Evolutionary conservation across 2,797 vertebrate genomes (phyloP).

Genomic region (Cynopterus sphinx): DNA sequence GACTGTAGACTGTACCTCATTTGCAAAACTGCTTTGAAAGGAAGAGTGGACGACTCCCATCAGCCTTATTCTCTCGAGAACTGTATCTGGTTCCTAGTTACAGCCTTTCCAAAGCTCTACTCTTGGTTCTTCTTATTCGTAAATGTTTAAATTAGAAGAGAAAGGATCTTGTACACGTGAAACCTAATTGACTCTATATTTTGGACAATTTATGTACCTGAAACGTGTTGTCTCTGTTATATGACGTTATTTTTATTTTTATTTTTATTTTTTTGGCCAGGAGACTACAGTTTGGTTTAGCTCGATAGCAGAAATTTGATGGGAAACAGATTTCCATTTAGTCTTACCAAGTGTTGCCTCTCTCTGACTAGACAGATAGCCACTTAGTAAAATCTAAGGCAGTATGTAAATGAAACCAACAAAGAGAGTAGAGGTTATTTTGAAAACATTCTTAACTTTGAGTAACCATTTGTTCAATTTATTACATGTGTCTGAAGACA

Average conservation of each 20-base stretch:
- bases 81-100: slow-evolving; percentile 76
- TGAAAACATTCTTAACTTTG: slow-evolving; percentile 82
- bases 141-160: slow-evolving; percentile 68
- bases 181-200: slow-evolving; percentile 84
- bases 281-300: slow-evolving; percentile 86
- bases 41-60: slow-evolving; percentile 66
- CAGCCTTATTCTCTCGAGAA: slow-evolving; percentile 79
- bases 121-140: slow-evolving; percentile 68
- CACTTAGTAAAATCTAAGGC: slow-evolving; percentile 81
- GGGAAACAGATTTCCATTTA: slow-evolving; percentile 80
- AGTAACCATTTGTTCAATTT: slow-evolving; percentile 83
- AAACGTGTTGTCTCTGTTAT: slow-evolving; percentile 89
- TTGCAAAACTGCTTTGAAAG: slow-evolving; percentile 67
- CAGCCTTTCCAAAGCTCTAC: slow-evolving; percentile 67
- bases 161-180: slow-evolving; percentile 77
- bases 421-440: slow-evolving; percentile 81
- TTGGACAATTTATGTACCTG: slow-evolving; percentile 91
- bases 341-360: slow-evolving; percentile 75
- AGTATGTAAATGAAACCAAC: slow-evolving; percentile 81
- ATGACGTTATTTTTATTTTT: slow-evolving; percentile 70
- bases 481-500: slow-evolving; percentile 82
- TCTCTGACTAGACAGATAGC: slow-evolving; percentile 80
- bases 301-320: slow-evolving; percentile 88
- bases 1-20: slow-evolving; percentile 47
- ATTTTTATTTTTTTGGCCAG: slow-evolving; percentile 72